Base-by-base conservation (phyloP, 1,140 invertebrate genomes). In the Geopemphigus sp. region DNA sequence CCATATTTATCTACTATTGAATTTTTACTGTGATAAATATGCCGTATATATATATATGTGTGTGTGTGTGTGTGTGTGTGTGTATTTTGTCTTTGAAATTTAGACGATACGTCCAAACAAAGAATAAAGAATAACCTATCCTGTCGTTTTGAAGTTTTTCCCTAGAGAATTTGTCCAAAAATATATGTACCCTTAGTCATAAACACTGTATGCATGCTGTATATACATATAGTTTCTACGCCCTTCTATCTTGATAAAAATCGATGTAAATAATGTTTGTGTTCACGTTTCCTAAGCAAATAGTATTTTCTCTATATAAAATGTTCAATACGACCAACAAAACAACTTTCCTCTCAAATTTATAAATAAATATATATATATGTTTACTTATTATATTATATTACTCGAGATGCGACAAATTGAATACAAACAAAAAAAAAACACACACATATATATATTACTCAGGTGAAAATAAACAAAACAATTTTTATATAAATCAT, bases 181-280 rank as follows among this genome's bases (percentile, higher is more conserved):
- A 26, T 68, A 68, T 68, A 68, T 47, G 66, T 68, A 68, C 45
- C 45, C 66, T 68, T 68, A 50, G 66, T 68, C 45, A 68, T 68
- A 68, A 68, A 68, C 39, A 68, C 22, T 17, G 32, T 8, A 39
- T 8, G 8, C 32, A 39, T 3, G 32, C 32, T 39, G 8, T 39
- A 39, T 39, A 8, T 39, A 39, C 8, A 8, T 39, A 14, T 50
- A 68, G 66, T 68, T 45, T 26, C 11, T 68, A 68, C 66, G 47
- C 66, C 66, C 66, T 68, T 50, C 22, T 68, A 50, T 68, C 22
- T 50, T 24, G 45, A 50, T 68, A 68, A 26, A 68, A 68, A 68
- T 68, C 66, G 66, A 68, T 68, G 66, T 68, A 50, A 68, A 68
- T 68, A 50, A 26, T 68, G 45, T 68, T 50, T 68, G 45, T 47